Conservation (phyloP, 2,113 vertebrate genomes). For the Jacana jacana region DNA sequence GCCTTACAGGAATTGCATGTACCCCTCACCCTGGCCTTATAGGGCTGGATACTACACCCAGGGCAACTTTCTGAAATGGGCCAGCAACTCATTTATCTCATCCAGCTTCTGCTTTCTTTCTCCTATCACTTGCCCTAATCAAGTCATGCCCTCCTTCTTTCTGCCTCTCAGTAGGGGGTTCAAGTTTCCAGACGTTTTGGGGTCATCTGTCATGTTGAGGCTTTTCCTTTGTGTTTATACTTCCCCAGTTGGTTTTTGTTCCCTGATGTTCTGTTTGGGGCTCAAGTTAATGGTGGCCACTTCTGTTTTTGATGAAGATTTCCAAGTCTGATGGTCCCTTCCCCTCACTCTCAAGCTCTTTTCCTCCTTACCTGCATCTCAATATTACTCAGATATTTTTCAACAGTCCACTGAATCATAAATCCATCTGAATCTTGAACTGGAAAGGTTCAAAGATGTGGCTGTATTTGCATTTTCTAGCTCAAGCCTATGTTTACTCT, state of each 20-base stretch:
- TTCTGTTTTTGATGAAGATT: neutral
- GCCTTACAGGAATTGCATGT: neutral
- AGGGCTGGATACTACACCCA: neutral
- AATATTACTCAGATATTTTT: neutral
- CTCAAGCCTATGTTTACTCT: neutral
- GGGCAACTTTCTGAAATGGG: neutral
- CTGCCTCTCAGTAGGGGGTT: neutral
- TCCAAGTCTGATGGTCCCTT: neutral
- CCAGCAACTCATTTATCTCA: neutral
- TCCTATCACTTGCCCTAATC: neutral
- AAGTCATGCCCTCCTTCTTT: neutral
- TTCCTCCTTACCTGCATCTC: neutral
- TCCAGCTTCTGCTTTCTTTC: conserved; percentile 22
- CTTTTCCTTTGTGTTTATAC: neutral
- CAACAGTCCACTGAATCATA: neutral
- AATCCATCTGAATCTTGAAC: neutral
- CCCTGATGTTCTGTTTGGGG: neutral
- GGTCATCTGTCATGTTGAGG: neutral
- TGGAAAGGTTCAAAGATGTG: neutral
- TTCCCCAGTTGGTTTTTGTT: neutral
- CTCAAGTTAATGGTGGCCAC: neutral
- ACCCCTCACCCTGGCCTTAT: neutral
- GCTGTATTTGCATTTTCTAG: neutral
- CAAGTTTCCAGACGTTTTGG: neutral
- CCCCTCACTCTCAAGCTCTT: neutral